Evolutionary conservation across 2,797 vertebrate species (phyloP).

Genomic region (Danio kyathit): DNA sequence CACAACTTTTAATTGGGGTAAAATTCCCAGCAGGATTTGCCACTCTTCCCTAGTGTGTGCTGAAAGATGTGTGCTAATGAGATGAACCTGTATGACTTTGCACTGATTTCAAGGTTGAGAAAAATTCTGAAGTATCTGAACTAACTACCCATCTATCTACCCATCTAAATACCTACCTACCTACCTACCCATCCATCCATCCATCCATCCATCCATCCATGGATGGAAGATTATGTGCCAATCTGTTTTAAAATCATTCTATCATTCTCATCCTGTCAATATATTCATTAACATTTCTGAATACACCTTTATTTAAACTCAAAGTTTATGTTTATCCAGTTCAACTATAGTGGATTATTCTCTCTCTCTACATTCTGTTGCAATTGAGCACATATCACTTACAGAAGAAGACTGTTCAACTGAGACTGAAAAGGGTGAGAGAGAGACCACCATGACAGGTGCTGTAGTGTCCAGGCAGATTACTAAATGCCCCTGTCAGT

Average conservation of each 20-base stretch:
- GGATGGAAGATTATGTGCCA: too few species aligned
- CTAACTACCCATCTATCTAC: background rate
- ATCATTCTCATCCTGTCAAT: background rate
- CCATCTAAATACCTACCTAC: too few species aligned
- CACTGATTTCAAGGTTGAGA: background rate
- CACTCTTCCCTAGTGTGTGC: background rate
- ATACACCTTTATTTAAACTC: background rate
- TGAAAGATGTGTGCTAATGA: slow-evolving; percentile 17
- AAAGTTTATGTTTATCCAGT: slow-evolving; percentile 8
- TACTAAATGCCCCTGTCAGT: slow-evolving; percentile 54
- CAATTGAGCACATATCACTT: slow-evolving; percentile 17
- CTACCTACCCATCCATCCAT: too few species aligned
- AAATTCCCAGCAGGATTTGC: background rate
- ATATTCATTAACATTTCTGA: background rate
- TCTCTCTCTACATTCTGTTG: slow-evolving; percentile 40
- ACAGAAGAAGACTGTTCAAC: slow-evolving; percentile 44
- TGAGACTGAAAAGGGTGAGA: slow-evolving; percentile 50
- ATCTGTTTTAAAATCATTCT: background rate
- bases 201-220: too few species aligned
- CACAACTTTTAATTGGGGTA: slow-evolving; percentile 42
- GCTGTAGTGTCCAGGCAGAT: slow-evolving; percentile 51
- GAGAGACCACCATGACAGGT: slow-evolving; percentile 30
- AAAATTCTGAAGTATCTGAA: background rate
- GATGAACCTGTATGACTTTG: background rate
- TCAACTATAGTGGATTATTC: slow-evolving; percentile 36